A percentile compares a stretch with the other conserved stretches of the same genome.
Evolutionary conservation across 2,113 vertebrate species (phyloP).

Genomic region (Notarius lentiginosus): DNA sequence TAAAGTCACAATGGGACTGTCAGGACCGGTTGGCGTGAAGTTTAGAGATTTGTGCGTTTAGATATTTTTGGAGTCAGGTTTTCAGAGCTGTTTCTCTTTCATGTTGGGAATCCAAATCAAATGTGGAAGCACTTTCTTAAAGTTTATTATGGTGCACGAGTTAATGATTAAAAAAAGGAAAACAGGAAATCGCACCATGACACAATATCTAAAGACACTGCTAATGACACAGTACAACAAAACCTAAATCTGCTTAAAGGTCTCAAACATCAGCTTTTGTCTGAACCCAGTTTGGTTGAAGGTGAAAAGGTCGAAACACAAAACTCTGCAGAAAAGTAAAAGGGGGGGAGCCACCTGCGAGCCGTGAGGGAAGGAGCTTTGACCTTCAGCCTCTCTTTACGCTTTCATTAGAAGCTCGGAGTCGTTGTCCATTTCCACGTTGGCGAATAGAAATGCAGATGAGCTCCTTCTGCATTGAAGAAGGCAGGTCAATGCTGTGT

Average conservation of each 20-base stretch:
- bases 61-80: not conserved
- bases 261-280: slow-evolving; percentile 16
- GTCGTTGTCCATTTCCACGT: slow-evolving; percentile 84
- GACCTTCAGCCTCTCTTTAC: slow-evolving; percentile 76
- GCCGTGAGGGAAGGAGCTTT: slow-evolving; percentile 73
- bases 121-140: not conserved
- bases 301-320: slow-evolving; percentile 25
- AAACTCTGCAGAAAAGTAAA: slow-evolving; percentile 12
- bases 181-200: not conserved
- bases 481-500: slow-evolving; percentile 79
- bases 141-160: not conserved
- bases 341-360: slow-evolving; percentile 71
- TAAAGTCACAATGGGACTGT: slow-evolving; percentile 12
- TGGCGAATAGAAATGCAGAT: slow-evolving; percentile 88
- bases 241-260: slow-evolving; percentile 10
- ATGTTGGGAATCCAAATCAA: not conserved
- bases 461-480: slow-evolving; percentile 78
- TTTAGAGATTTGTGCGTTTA: not conserved
- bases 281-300: not conserved
- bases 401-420: slow-evolving; percentile 66
- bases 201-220: not conserved
- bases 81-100: not conserved
- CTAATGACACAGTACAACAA: not conserved
- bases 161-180: not conserved
- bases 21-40: not conserved